Base-by-base conservation (phyloP, 2,888 invertebrate species). In the Calliopum simillimum region DNA sequence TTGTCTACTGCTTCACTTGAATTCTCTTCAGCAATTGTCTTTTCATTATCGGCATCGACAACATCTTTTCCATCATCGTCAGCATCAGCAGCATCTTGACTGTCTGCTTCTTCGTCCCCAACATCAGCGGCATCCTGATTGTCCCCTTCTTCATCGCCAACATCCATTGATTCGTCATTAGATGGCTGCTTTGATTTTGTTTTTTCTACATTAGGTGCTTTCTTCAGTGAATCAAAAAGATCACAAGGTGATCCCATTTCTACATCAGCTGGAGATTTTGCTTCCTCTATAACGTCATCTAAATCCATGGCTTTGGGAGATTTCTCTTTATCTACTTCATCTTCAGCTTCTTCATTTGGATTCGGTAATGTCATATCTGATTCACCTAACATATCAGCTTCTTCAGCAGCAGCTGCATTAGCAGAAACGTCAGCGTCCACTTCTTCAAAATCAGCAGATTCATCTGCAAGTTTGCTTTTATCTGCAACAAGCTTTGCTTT, bases 381-480 rank as follows among this genome's bases (percentile, higher is more conserved):
- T 71, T 85, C 84, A 12, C 80, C 78, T 19, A 81, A 76, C 67
- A 80, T 81, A 63, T 80, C 80, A 23, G 78, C 77, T 71, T 82
- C 81, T 1, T 81, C 80, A 0, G 70, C 71, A 46, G 79, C 76
- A 11, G 80, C 76, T n/a, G 69, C 75, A 67, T 68, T 73, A 0
- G 74, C 71, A 5, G 79, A 77, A 23, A 79, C 73, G 62, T 76
- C 76, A 16, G 80, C 75, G 68, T 79, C 80, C 0, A 78, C 76
- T 73, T 77, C 82, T 63, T 82, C 81, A 63, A 79, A 80, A 68
- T 74, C 75, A 56, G 74, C 55, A 8, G 76, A 75, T 49, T 74
- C 75, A 23, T 77, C 71, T 43, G 62, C 71, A 43, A 41, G 53
- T n/a, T 76, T 76, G 59, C 72, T 74, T 23, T 74, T 78, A 73